Evolutionary conservation across 2,113 vertebrate genomes (phyloP).

Genomic region (Propithecus coquereli): DNA sequence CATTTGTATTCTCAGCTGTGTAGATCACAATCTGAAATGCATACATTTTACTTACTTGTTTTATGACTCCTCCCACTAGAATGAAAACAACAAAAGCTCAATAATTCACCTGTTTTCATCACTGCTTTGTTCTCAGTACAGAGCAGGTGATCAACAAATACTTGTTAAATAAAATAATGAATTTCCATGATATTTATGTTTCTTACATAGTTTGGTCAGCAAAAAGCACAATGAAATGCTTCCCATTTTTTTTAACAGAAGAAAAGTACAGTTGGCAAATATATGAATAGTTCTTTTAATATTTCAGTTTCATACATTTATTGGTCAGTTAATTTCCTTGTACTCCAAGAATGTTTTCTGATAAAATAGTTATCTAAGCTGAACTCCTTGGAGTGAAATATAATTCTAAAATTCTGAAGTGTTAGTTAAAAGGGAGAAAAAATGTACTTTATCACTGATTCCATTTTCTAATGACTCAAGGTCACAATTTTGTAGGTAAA

Average conservation of each 20-base stretch:
- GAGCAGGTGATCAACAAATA: neutral
- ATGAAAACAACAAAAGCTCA: neutral
- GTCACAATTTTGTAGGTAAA: neutral
- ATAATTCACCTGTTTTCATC: neutral
- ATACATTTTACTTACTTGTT: neutral
- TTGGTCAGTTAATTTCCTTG: slow-evolving; percentile 31
- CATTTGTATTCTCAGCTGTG: neutral
- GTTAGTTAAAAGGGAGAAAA: neutral
- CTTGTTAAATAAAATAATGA: neutral
- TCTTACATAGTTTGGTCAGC: neutral
- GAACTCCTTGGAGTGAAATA: slow-evolving; percentile 5
- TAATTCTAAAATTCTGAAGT: slow-evolving; percentile 28
- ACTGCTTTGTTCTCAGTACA: neutral
- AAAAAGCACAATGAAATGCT: neutral
- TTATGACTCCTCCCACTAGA: neutral
- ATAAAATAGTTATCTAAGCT: neutral
- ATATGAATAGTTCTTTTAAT: neutral
- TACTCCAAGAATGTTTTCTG: neutral
- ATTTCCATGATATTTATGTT: neutral
- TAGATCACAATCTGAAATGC: neutral
- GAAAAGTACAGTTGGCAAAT: neutral
- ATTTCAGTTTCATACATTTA: slow-evolving; percentile 11
- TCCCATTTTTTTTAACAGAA: neutral
- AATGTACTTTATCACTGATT: neutral
- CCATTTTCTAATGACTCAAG: neutral